Percentiles rank a stretch among this genome's conserved stretches.
Conservation (phyloP, 1,140 invertebrate species). For the Drosophila miranda region DNA sequence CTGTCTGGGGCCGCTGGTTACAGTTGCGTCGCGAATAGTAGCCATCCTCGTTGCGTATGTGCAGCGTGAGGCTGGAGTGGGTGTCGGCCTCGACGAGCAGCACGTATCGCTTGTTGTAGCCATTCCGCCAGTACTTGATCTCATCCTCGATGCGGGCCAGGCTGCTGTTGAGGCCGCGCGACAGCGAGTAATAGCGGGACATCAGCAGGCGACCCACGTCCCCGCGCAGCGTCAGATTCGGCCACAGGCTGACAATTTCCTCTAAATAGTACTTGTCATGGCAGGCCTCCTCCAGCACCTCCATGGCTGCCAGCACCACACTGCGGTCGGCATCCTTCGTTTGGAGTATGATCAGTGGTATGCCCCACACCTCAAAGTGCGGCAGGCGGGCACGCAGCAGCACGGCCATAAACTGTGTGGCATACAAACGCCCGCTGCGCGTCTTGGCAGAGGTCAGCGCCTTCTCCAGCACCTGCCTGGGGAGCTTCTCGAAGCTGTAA, state of each 20-base stretch:
- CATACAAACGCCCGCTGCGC: constrained; percentile 92
- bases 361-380: constrained; percentile 90
- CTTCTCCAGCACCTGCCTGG: constrained; percentile 89
- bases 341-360: constrained; percentile 91
- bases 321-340: constrained; percentile 90
- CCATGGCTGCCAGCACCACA: constrained; percentile 90
- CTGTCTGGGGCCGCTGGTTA: constrained; percentile 78
- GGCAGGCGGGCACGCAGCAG: constrained; percentile 89
- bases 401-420: constrained; percentile 94
- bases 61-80: constrained; percentile 92
- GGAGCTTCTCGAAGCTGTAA: constrained; percentile 89
- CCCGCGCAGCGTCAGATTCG: constrained; percentile 89
- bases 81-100: constrained; percentile 93
- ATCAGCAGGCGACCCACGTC: constrained; percentile 92
- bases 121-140: constrained; percentile 89
- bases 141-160: constrained; percentile 87
- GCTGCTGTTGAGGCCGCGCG: constrained; percentile 87
- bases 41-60: constrained; percentile 91
- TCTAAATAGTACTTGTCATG: constrained; percentile 91
- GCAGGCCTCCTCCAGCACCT: constrained; percentile 95
- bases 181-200: constrained; percentile 91
- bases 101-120: constrained; percentile 92
- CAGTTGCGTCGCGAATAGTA: constrained; percentile 86
- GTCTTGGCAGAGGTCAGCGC: constrained; percentile 84
- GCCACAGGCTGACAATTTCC: constrained; percentile 88